Conservation (phyloP, 2,113 vertebrate species). For the Cyanoramphus novaezelandiae region DNA sequence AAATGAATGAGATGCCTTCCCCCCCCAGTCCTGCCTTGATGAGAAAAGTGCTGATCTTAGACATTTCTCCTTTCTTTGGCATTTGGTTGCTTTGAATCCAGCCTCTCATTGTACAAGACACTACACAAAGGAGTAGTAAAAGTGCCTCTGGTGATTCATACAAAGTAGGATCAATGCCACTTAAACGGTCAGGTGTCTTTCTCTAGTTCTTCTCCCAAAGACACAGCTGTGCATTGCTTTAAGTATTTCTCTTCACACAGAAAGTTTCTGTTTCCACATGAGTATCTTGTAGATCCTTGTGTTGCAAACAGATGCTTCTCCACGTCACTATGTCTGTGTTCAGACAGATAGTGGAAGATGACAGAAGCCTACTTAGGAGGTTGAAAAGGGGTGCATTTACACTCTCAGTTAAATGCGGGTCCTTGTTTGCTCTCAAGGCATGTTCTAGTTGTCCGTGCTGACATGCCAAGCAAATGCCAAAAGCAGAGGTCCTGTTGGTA, state of each 20-base stretch:
- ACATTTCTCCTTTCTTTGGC: not conserved
- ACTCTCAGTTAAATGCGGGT: not conserved
- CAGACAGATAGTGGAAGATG: not conserved
- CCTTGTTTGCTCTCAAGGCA: not conserved
- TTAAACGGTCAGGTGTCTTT: not conserved
- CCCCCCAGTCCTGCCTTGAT: not conserved
- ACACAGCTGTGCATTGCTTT: not conserved
- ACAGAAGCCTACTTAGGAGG: not conserved
- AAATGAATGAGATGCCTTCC: not conserved
- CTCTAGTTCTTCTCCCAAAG: not conserved
- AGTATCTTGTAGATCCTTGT: not conserved
- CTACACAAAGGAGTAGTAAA: not conserved
- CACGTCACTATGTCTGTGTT: accelerated
- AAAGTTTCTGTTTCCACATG: not conserved
- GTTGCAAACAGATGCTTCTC: not conserved
- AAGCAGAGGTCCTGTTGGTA: not conserved
- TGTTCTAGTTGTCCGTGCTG: not conserved
- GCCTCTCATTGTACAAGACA: not conserved
- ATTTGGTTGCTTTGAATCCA: not conserved
- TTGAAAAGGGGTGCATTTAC: not conserved
- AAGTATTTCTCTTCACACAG: not conserved
- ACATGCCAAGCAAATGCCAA: not conserved
- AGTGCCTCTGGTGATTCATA: not conserved
- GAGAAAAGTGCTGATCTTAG: not conserved
- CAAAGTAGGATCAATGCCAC: not conserved